Percentiles rank a stretch among this genome's conserved stretches.
phyloP scores from a whole-genome alignment of 1,140 invertebrate genomes.

The Archivesica marissinica region DNA sequence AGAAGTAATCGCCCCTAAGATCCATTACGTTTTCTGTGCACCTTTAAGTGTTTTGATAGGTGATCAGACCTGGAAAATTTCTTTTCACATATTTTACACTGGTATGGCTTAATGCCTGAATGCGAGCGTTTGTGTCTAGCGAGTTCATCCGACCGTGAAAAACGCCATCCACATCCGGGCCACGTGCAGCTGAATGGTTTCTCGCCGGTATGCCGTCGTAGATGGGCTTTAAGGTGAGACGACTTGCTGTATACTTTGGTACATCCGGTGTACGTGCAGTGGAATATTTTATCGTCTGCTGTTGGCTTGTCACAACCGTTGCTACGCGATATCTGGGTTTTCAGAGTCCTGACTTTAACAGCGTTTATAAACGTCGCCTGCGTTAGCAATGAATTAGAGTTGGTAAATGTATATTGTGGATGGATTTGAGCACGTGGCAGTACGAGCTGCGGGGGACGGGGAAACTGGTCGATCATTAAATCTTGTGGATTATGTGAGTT shows the following conservation, averaged over 20 bases:
- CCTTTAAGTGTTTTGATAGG: conserved; percentile 90
- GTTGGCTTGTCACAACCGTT: conserved; percentile 46
- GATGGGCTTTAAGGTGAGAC: conserved; percentile 95
- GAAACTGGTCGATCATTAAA: conserved; percentile 46
- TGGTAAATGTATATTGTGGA: conserved; percentile 57
- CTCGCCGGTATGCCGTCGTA: conserved; percentile 96
- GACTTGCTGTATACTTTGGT: conserved; percentile 95
- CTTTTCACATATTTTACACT: conserved; percentile 90
- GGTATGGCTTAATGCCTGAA: conserved; percentile 84
- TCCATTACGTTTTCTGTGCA: conserved; percentile 87
- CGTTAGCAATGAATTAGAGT: conserved; percentile 69
- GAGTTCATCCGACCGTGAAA: conserved; percentile 96
- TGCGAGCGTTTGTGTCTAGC: conserved; percentile 89
- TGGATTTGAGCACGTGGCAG: conserved; percentile 41
- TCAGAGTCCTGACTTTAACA: conserved; percentile 67
- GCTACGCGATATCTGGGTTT: conserved; percentile 53
- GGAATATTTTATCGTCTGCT: conserved; percentile 86
- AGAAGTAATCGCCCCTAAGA: not conserved
- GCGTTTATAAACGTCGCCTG: conserved; percentile 67
- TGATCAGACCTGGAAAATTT: conserved; percentile 89
- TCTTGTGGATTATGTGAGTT: conserved; percentile 35
- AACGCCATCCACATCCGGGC: conserved; percentile 96
- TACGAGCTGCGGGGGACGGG: conserved; percentile 25
- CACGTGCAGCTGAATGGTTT: conserved; percentile 97
- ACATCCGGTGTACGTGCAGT: conserved; percentile 87